Base-by-base conservation (phyloP, 2,113 vertebrate species). In the Sylvia atricapilla region DNA sequence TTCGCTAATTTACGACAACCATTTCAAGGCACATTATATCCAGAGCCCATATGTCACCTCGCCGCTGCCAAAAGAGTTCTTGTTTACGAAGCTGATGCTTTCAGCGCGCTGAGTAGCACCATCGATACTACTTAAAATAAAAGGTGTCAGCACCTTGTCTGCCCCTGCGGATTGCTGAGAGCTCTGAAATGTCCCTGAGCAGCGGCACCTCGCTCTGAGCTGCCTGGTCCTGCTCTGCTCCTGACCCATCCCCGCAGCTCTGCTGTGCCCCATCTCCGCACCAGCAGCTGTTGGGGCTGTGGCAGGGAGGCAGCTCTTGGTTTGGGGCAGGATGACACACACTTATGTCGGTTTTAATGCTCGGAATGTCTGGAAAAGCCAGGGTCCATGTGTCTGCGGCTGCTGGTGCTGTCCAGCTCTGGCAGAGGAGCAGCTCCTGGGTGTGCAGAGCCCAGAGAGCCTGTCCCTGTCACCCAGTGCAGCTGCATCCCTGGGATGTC, bases 71-170 rank as follows among this genome's bases (percentile, higher is more conserved):
- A 41, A 68, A 68, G 82, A 30, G 62, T 50, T 60, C 52, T 28
- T 94, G 84, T 95, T 96, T 95, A 82, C 82, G 35, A 11, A 67
- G 82, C 63, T 39, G 56, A 17, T 27, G 82, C 93, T 94, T 95
- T 84, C 91, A 81, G 82, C 27, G 43, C 43, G 10, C 90, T 87
- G 79, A 93, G 75, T 25, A 74, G 86, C 82, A 80, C 89, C 93
- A 22, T 31, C 27, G 58, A 73, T 83, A 43, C 60, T 59, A 58
- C 95, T 94, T 87, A 87, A 59, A 81, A 69, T 84, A 85, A 86
- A 92, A 87, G 91, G 92, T 91, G 93, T 94, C 87, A 85, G 89
- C 84, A 72, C 92, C 87, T 50, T 28, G 73, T 9, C 73, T 88
- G 93, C 44, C 94, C 64, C 62, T 27, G 84, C 47, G 21, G 47